Base-by-base conservation (phyloP, 2,113 vertebrate genomes). In the Tyto alba region DNA sequence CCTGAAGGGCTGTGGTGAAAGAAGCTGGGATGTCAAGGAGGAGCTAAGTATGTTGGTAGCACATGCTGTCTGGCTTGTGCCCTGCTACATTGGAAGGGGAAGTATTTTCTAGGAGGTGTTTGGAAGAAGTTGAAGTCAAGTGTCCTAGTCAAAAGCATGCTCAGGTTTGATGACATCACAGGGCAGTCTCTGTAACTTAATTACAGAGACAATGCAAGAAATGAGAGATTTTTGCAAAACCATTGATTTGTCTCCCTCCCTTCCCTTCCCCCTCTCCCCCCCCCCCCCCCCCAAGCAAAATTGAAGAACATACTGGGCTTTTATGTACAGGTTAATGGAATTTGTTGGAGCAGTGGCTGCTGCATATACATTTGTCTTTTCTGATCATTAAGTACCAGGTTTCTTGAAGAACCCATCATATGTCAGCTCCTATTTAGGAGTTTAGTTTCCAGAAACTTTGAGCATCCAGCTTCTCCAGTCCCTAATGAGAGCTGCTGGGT, bases 201-300 rank as follows among this genome's bases (percentile, higher is more conserved):
- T 32, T 67, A 41, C 22, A 41, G 38, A 84, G 40, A 32, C 47
- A 16, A 15, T 48, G 57, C 2, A 2, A 89, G 52, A 71, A 72
- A 40, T 67, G 16, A 26, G 29, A 32, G 17, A 4, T 50, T 67
- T 67, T 52, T 86, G 69, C 17, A 43, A 85, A 85, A 71, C 23
- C 16, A 38, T 63, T 60, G 34, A 30, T 74, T 68, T 69, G 25
- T 40, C 40, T n/a, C n/a, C n/a, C n/a, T n/a, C n/a, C n/a, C n/a
- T n/a, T 16, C 10, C 9, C 9, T 25, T 22, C 16, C 27, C 5
- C 7, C 10, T 4, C 18, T 4, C 2, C 4, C 6, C 9, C 7
- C 27, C 5, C 2, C 2, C 6, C 7, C 4, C 25, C 7, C 25
- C 40, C 59, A 50, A 68, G 23, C 53, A 69, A 75, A 52, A 38